Conservation (phyloP, 2,888 invertebrate genomes). For the Galerucella pusilla region DNA sequence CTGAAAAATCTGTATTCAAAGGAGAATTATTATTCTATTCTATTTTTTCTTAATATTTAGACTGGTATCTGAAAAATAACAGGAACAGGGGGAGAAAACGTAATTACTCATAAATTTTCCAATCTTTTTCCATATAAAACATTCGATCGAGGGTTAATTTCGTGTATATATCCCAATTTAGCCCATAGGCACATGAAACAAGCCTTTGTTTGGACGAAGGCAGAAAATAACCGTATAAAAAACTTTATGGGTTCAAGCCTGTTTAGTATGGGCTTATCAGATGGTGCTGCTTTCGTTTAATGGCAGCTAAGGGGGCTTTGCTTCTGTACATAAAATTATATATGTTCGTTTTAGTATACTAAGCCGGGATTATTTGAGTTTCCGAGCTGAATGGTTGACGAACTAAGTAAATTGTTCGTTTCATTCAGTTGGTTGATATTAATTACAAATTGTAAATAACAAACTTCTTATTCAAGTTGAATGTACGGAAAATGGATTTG, state of each 20-base stretch:
- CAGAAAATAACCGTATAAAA: slow-evolving; percentile 40
- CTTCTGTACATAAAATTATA: slow-evolving; percentile 34
- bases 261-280: slow-evolving; percentile 40
- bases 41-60: neutral
- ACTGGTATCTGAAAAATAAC: neutral
- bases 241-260: slow-evolving; percentile 33
- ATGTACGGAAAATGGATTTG: no score
- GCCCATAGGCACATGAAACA: slow-evolving; percentile 28
- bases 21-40: no score
- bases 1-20: no score
- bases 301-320: slow-evolving; percentile 33
- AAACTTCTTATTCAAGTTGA: neutral
- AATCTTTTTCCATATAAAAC: slow-evolving; percentile 17
- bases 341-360: slow-evolving; percentile 27
- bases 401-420: neutral
- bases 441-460: no score
- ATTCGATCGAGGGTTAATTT: slow-evolving; percentile 30
- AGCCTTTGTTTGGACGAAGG: slow-evolving; percentile 33
- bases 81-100: slow-evolving; percentile 9
- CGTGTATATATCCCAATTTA: slow-evolving; percentile 22
- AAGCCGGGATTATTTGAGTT: slow-evolving; percentile 25
- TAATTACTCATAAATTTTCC: slow-evolving; percentile 12
- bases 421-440: slow-evolving; percentile 2
- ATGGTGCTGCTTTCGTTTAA: slow-evolving; percentile 35
- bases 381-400: neutral